Evolutionary conservation across 2,888 invertebrate species (phyloP).

Genomic region (Melinaea marsaeus): DNA sequence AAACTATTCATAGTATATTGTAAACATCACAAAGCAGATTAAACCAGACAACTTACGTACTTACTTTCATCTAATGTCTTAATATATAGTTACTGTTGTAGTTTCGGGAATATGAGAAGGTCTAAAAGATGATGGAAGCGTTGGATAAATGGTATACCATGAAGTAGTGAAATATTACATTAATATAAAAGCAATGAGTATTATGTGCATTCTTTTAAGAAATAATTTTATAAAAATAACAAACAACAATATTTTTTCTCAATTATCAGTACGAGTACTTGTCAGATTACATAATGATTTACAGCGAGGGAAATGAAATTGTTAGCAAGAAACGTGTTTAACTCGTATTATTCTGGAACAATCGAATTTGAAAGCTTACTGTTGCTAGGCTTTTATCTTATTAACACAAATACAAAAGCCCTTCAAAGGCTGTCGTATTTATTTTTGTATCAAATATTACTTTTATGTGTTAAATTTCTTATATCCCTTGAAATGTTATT

Average conservation of each 20-base stretch:
- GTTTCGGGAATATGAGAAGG: too few species aligned
- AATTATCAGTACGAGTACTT: too few species aligned
- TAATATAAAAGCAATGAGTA: too few species aligned
- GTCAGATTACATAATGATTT: too few species aligned
- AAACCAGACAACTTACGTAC: not conserved
- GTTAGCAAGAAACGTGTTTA: not conserved
- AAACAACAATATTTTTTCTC: too few species aligned
- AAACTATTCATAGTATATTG: not conserved
- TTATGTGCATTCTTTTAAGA: too few species aligned
- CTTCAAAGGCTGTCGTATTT: not conserved
- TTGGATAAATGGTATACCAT: too few species aligned
- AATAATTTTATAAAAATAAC: too few species aligned
- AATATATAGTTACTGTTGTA: not conserved
- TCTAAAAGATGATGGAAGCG: too few species aligned
- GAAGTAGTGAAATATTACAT: too few species aligned
- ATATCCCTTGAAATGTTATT: conserved; percentile 7
- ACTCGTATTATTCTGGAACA: too few species aligned
- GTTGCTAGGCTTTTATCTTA: not conserved
- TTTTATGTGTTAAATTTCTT: not conserved
- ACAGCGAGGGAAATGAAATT: not conserved
- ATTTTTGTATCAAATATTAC: not conserved
- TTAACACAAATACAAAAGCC: conserved; percentile 7
- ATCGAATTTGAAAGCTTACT: not conserved
- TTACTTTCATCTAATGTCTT: not conserved
- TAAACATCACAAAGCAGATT: not conserved